Evolutionary conservation across 2,113 vertebrate genomes (phyloP), one percentile per base, ranked within the genome.

Genomic region (Oryzias curvinotus): DNA sequence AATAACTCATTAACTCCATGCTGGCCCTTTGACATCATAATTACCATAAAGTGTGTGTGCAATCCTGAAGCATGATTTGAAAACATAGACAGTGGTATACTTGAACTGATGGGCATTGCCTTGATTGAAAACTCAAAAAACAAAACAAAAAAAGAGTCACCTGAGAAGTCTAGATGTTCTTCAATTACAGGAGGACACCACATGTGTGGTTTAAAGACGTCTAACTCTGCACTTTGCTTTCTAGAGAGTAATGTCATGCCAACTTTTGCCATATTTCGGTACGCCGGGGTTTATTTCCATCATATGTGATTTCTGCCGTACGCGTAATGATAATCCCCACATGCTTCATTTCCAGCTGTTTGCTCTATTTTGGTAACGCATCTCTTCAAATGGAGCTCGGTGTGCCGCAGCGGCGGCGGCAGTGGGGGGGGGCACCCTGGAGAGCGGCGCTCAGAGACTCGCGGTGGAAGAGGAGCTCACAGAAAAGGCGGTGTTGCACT

Each of bases 81-180:
- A 61, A 48, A 26, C 52, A 66, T 44, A 58, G 16, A 25, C n/a
- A 47, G 84, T 41, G 57, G 42, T 56, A 52, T 77, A 78, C 74
- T 85, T 81, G 82, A 86, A 83, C 69, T 66, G 74, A 81, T 62
- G 81, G 84, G 82, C 85, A 83, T 89, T 84, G 73, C 73, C 63
- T 77, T 51, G 43, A 74, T 53, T 23, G 23, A 59, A 61, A 55
- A 36, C 42, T 42, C 19, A 58, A 52, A 64, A 12, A 55, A 48
- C 44, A 57, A 41, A 2, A 8, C 44, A 62, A 62, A 42, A 62
- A 21, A 44, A 26, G 3, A 44, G 45, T 63, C 23, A 30, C 16
- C 13, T 16, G 2, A 53, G 53, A 53, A 17, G 18, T 47, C 18
- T 44, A 15, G 5, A 42, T 56, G 45, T 41, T 74, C 6, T 56